A percentile compares a stretch with the other conserved stretches of the same genome.
Evolutionary conservation across 2,888 invertebrate genomes (phyloP).

Genomic region (Ischnura elegans): DNA sequence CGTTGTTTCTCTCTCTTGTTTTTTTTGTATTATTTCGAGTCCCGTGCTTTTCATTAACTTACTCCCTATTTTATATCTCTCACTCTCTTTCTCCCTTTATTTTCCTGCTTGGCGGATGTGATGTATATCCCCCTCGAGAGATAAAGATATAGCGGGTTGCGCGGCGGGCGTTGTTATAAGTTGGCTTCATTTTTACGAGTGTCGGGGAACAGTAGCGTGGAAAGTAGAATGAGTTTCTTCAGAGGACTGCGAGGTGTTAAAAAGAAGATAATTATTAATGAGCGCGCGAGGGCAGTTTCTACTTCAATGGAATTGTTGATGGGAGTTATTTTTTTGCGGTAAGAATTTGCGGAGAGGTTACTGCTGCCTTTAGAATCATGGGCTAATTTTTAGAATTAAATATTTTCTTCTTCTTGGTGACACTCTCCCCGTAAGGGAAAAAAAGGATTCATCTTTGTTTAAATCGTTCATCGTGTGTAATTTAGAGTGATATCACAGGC

Average conservation of each 20-base stretch:
- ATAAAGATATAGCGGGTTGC: background rate
- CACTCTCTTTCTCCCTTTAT: constrained; percentile 1
- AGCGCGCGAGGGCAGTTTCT: background rate
- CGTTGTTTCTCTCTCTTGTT: too few relatives aligned
- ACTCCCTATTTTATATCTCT: background rate
- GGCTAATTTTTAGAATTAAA: too few relatives aligned
- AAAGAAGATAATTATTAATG: background rate
- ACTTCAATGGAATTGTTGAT: too few relatives aligned
- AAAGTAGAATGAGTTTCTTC: background rate
- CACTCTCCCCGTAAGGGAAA: too few relatives aligned
- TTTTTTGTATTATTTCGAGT: background rate
- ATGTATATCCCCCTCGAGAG: background rate
- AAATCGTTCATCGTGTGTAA: too few relatives aligned
- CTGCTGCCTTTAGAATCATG: too few relatives aligned
- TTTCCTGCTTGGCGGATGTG: background rate
- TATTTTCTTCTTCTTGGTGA: too few relatives aligned
- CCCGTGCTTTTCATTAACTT: background rate
- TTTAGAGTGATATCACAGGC: too few relatives aligned
- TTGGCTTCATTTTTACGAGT: background rate
- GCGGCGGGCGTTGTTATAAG: too few relatives aligned
- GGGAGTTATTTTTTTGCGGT: background rate
- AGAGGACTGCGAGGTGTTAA: background rate
- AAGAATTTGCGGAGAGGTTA: too few relatives aligned
- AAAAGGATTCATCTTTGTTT: too few relatives aligned
- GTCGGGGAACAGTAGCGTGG: background rate